Conservation (phyloP, 1,140 invertebrate species). For the Bombus terrestris region DNA sequence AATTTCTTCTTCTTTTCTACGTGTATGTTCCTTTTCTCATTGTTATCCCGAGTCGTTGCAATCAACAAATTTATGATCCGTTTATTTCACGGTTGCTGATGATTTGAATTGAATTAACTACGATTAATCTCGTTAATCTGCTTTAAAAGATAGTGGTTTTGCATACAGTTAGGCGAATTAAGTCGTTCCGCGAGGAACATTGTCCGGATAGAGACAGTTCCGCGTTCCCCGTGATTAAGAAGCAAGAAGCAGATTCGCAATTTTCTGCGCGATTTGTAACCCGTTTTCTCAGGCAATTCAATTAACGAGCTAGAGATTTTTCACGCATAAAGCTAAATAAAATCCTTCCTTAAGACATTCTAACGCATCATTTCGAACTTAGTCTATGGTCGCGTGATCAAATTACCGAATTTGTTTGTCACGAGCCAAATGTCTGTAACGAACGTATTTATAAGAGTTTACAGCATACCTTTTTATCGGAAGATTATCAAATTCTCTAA, state of each 20-base stretch:
- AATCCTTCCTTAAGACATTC: too few relatives aligned
- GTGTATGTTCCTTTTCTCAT: too few relatives aligned
- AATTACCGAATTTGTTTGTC: too few relatives aligned
- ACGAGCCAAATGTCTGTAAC: too few relatives aligned
- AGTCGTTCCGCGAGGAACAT: slow-evolving; percentile 5
- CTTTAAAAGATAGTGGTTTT: neutral
- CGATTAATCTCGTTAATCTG: slow-evolving; percentile 26
- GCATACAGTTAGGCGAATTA: slow-evolving; percentile 31
- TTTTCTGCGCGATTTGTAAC: neutral
- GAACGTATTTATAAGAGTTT: too few relatives aligned
- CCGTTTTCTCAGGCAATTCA: neutral
- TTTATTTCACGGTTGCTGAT: slow-evolving; percentile 30
- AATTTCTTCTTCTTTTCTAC: too few relatives aligned
- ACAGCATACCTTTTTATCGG: too few relatives aligned
- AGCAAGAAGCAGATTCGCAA: neutral
- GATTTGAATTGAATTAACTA: neutral
- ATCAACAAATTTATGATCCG: neutral
- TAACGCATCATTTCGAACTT: neutral
- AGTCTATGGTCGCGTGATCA: rapidly evolving
- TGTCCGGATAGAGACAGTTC: neutral
- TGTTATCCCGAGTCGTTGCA: neutral
- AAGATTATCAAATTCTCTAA: too few relatives aligned
- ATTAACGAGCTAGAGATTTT: neutral
- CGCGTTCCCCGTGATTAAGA: slow-evolving; percentile 13
- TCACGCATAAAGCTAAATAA: rapidly evolving